Percentiles rank a stretch among this genome's conserved stretches.
These are phyloP conservation scores for Prinia subflava DNA, from an alignment of 2,113 vertebrate species.

Conservation along the genomic window DNA sequence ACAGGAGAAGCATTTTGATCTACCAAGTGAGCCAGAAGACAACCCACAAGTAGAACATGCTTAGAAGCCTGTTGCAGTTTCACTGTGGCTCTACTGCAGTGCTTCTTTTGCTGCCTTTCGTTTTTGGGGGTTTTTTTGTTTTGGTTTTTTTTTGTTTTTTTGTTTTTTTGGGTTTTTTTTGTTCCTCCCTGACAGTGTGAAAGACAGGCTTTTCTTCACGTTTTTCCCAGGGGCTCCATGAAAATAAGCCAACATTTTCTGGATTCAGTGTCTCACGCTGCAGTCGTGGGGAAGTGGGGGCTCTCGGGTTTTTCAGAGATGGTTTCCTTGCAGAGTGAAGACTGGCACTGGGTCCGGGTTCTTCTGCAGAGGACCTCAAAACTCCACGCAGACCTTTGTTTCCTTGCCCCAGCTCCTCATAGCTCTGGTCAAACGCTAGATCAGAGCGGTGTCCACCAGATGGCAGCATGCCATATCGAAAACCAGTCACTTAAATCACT, in stretches of 20 bases:
- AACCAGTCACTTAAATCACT: conserved; percentile 49
- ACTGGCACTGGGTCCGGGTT: not conserved
- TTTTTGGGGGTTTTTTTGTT: not conserved
- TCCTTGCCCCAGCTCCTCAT: not conserved
- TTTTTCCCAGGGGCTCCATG: not conserved
- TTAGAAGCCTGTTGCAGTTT: not conserved
- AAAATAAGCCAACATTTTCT: not conserved
- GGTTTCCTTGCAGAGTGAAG: not conserved
- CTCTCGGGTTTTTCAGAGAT: not conserved
- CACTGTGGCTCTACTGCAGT: not conserved
- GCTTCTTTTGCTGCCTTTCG: not conserved
- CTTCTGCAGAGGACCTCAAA: not conserved
- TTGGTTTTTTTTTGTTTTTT: not conserved
- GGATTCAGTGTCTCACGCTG: not conserved
- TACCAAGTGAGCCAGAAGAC: not conserved
- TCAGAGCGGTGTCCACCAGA: conserved; percentile 51
- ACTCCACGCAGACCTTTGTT: not conserved
- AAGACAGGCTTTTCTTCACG: not conserved
- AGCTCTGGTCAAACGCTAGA: not conserved
- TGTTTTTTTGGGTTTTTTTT: too few species aligned
- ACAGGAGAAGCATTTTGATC: not conserved
- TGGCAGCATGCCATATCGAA: conserved; percentile 67
- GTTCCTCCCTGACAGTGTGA: not conserved
- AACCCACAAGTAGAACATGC: not conserved
- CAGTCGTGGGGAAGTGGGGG: not conserved